Evolutionary conservation across 2,888 invertebrate genomes (phyloP).

Genomic region (Vandiemenella viatica): DNA sequence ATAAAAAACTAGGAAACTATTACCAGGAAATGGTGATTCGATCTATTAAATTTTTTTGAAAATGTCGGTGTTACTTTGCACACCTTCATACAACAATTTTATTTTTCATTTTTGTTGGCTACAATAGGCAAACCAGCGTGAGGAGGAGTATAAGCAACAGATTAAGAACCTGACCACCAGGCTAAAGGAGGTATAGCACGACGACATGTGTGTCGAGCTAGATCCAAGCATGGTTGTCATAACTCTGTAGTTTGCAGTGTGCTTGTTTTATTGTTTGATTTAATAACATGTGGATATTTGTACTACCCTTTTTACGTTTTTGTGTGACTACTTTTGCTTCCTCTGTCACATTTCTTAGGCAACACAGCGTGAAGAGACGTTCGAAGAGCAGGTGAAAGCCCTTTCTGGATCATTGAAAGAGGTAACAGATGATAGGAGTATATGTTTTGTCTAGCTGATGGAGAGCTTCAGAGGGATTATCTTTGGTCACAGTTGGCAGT

Average conservation of each 20-base stretch:
- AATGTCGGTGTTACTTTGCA: too few relatives aligned
- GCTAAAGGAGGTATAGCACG: constrained; percentile 88
- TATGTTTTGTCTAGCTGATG: too few relatives aligned
- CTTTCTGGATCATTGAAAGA: constrained; percentile 83
- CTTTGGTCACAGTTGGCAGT: constrained; percentile 2
- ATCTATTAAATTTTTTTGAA: too few relatives aligned
- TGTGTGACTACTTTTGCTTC: constrained; percentile 11
- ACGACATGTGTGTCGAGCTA: not conserved
- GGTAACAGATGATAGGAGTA: too few relatives aligned
- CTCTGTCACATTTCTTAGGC: constrained; percentile 41
- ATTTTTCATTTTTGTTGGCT: constrained; percentile 12
- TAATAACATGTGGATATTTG: constrained; percentile 10
- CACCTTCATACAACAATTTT: too few relatives aligned
- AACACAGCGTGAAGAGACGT: constrained; percentile 88
- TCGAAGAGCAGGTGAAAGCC: constrained; percentile 78
- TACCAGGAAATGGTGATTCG: too few relatives aligned
- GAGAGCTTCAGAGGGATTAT: not conserved
- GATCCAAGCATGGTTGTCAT: constrained; percentile 1
- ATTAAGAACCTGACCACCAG: constrained; percentile 97
- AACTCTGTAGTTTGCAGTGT: too few relatives aligned
- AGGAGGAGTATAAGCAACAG: constrained; percentile 99
- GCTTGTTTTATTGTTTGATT: constrained; percentile 6
- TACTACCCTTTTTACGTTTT: constrained; percentile 8
- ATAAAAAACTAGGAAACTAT: too few relatives aligned
- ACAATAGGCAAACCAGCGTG: constrained; percentile 89